Percentiles rank a stretch among this genome's conserved stretches.
These are phyloP conservation scores for Odontomachus brunneus DNA, from an alignment of 1,140 invertebrate species.

Conservation along the genomic window DNA sequence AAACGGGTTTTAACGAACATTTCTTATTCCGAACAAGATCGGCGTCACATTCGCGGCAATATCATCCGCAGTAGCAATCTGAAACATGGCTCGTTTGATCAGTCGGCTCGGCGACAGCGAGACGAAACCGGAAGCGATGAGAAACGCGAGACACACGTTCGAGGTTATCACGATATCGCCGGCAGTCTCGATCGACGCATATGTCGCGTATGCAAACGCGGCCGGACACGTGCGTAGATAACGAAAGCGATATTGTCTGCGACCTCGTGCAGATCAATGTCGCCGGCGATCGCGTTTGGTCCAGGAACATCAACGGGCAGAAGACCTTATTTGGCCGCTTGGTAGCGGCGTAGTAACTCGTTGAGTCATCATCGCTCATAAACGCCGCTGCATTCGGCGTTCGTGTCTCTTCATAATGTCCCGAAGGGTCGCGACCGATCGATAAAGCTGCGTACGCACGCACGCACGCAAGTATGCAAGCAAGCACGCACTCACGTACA, in stretches of 20 bases:
- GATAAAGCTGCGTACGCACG: slow-evolving; percentile 41
- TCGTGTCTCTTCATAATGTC: slow-evolving; percentile 15
- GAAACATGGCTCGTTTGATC: slow-evolving; percentile 3
- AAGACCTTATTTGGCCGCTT: slow-evolving; percentile 58
- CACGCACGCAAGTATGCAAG: too few relatives aligned
- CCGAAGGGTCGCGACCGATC: slow-evolving; percentile 42
- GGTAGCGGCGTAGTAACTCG: slow-evolving; percentile 45
- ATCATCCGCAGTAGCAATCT: not conserved
- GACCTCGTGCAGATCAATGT: slow-evolving; percentile 40
- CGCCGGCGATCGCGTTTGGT: slow-evolving; percentile 22
- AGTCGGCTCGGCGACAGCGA: too few relatives aligned
- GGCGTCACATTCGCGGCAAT: slow-evolving; percentile 1
- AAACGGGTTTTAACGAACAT: not conserved
- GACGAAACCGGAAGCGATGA: slow-evolving; percentile 20
- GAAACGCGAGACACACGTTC: not conserved
- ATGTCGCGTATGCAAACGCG: too few relatives aligned
- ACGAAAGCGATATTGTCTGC: slow-evolving; percentile 20
- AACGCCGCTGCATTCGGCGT: slow-evolving; percentile 34
- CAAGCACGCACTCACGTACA: not conserved
- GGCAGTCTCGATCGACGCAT: not conserved
- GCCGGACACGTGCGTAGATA: slow-evolving; percentile 30
- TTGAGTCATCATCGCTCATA: slow-evolving; percentile 61
- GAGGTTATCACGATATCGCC: not conserved
- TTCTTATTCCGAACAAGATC: not conserved
- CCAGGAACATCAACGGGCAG: slow-evolving; percentile 27